Base-by-base conservation (phyloP, 2,888 invertebrate genomes). In the Drosophila basisetae region DNA sequence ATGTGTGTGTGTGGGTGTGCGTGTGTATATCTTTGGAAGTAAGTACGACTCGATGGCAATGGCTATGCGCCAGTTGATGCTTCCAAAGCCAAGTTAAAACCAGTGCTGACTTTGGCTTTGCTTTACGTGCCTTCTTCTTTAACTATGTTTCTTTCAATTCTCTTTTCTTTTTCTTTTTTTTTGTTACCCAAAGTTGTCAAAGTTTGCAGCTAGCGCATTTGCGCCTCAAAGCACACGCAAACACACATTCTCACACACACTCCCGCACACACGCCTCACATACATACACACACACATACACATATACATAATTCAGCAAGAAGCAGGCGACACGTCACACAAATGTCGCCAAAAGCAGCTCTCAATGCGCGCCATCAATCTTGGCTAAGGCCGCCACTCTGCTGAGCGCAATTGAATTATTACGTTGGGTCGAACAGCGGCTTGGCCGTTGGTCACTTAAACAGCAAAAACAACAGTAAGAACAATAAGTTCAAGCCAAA, bases 311-410 rank as follows among this genome's bases (percentile, higher is more conserved):
- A 87, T 89, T 90, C 86, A 88, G 64, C 52, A 73, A 78, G 78
- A 78, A 73, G 75, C 73, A 76, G 80, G 79, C 90, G 78, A 88
- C 86, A 90, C 86, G 83, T 87, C 84, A 90, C 90, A 90, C 89
- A 87, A 90, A 84, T 90, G 90, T 87, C 88, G 80, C 88, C 90
- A 82, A 84, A 84, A 80, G 85, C 90, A 76, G 79, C 81, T 81
- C 90, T 81, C 86, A 82, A 90, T 83, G 90, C 82, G 73, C 77
- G 72, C 84, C 89, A 88, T 88, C 87, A 90, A 89, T 88, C 87
- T 87, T 90, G 68, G 71, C 53, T 56, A 47, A 56, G 53, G 56
- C 63, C 60, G 61, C 64, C 63, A n/a, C 64, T 54, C 53, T 63
- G 70, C 73, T 55, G 65, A 50, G 72, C 80, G 83, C 87, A 90